phyloP scores from a whole-genome alignment of 2,113 vertebrate species.

The Cygnus buccinator region DNA sequence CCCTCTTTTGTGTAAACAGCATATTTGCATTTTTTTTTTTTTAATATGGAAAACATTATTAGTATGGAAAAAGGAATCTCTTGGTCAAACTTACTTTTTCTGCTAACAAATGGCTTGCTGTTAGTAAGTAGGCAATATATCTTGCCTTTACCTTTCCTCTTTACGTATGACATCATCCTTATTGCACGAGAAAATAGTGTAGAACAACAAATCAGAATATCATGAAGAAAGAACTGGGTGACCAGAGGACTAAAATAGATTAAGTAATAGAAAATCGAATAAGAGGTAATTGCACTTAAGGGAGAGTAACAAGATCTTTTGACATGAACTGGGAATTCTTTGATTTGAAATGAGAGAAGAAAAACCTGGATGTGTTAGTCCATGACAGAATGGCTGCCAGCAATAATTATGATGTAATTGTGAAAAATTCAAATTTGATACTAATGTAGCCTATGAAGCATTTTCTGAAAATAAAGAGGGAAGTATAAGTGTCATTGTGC shows the following conservation, averaged over 20 bases:
- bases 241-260: background rate
- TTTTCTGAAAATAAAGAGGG: background rate
- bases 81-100: background rate
- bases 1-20: background rate
- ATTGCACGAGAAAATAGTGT: background rate
- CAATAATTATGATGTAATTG: background rate
- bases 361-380: background rate
- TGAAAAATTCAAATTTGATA: background rate
- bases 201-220: background rate
- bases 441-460: background rate
- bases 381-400: background rate
- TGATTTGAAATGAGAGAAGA: background rate
- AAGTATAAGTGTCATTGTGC: background rate
- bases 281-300: background rate
- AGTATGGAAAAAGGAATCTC: background rate
- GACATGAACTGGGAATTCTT: background rate
- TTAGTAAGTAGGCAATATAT: background rate
- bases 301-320: background rate
- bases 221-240: background rate
- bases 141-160: background rate
- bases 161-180: background rate
- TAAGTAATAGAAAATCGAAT: background rate
- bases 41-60: background rate
- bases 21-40: background rate
- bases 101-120: background rate